phyloP scores from a whole-genome alignment of 2,113 vertebrate genomes.

The Gallinago paraguaiae region DNA sequence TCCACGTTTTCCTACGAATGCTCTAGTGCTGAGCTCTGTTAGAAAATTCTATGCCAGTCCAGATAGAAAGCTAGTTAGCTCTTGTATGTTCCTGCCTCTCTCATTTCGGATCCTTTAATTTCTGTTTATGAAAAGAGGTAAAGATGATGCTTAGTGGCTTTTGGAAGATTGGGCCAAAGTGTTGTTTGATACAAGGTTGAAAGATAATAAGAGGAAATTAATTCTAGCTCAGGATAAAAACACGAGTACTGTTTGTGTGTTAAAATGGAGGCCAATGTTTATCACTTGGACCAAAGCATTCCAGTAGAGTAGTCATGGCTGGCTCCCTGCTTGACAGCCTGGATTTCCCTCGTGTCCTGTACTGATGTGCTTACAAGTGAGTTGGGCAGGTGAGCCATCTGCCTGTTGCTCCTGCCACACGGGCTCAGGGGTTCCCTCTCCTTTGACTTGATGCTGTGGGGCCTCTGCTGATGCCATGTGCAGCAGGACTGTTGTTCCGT shows the following conservation, averaged over 20 bases:
- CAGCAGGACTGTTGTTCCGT: neutral
- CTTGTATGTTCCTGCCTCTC: neutral
- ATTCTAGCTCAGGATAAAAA: neutral
- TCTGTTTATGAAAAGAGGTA: neutral
- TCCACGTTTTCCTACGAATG: neutral
- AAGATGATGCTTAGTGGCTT: neutral
- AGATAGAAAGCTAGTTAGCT: neutral
- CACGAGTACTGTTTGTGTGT: neutral
- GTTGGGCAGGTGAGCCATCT: neutral
- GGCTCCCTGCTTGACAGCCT: neutral
- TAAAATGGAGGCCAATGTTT: neutral
- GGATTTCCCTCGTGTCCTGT: neutral
- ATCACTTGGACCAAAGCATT: neutral
- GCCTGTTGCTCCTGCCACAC: neutral
- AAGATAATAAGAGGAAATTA: neutral
- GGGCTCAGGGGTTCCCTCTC: neutral
- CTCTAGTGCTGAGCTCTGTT: neutral
- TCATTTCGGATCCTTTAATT: neutral
- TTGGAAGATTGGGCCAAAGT: neutral
- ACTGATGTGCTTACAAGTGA: too few relatives aligned
- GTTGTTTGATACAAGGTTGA: neutral
- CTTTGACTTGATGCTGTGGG: neutral
- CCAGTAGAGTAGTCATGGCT: neutral
- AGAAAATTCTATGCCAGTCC: neutral
- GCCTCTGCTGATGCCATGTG: neutral